Evolutionary conservation across 2,888 invertebrate species (phyloP), one percentile per base, ranked within the genome.

Genomic region (Hoplodrina blanda): DNA sequence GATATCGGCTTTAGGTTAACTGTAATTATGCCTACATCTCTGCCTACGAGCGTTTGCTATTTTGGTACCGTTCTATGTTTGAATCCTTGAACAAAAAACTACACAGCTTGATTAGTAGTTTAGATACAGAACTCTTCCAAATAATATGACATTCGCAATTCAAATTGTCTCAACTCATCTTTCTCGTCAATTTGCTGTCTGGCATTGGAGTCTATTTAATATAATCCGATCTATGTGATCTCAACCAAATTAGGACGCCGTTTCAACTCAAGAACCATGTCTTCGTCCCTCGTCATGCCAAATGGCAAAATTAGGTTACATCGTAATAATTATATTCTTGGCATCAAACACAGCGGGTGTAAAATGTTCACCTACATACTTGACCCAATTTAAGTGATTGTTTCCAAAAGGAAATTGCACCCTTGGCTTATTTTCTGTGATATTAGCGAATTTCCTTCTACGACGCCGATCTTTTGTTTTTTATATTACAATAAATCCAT

Each of bases 401-500:
- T 86, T 85, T 77, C 76, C 63, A 70, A 82, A 79, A 81, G 86
- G 85, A 87, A 84, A 88, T 85, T 80, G 83, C 80, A 81, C 81
- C 82, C 82, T 82, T 80, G 80, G 80, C 79, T 81, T 78, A 73
- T 76, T 79, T 73, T 78, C 61, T 77, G 73, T 75, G 73, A 82
- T 82, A 83, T 84, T 82, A 76, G 55, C 52, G 70, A 78, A 81
- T 83, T 84, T 87, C 82, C 82, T 67, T 56, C 33, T 46, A 62
- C 57, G 66, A 56, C 73, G 61, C 65, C 62, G 63, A 80, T 72
- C 74, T 83, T 82, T 80, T 80, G 73, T 78, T 85, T 83, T 75
- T 75, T 64, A 68, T 80, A 79, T 83, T 78, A 83, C 80, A 83
- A 75, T 81, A 78, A 84, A 86, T 81, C 78, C 76, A 80, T 83